Conservation (phyloP, 2,113 vertebrate genomes). For the Oxyruncus cristatus region DNA sequence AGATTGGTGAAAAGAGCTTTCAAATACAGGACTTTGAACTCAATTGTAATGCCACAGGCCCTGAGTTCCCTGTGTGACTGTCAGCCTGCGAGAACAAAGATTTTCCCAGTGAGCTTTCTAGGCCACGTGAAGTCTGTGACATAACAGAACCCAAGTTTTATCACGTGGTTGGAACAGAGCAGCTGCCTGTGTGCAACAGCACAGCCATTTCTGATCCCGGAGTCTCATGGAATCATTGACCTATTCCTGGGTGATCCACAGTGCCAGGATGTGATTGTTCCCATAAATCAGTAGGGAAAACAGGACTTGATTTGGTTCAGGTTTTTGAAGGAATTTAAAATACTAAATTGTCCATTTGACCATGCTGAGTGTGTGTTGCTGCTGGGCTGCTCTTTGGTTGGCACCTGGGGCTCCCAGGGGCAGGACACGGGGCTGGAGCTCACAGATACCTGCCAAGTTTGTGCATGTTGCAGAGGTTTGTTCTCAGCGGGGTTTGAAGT, state of each 20-base stretch:
- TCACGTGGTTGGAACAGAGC: background rate
- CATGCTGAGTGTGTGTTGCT: background rate
- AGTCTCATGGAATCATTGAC: background rate
- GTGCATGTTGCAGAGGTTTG: conserved; percentile 26
- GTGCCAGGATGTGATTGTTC: background rate
- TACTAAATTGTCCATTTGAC: background rate
- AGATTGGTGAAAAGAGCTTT: background rate
- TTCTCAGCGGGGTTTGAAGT: conserved; percentile 16
- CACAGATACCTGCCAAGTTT: conserved; percentile 45
- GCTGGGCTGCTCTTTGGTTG: background rate
- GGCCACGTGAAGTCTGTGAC: background rate
- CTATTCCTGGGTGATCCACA: background rate
- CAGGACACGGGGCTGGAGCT: background rate
- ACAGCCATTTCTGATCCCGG: background rate
- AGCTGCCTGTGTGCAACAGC: background rate
- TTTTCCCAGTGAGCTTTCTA: background rate
- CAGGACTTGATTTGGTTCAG: background rate
- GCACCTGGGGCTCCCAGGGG: background rate
- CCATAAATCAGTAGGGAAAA: accelerated
- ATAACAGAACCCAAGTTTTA: background rate
- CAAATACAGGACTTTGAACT: background rate
- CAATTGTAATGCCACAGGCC: background rate
- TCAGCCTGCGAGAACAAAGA: background rate
- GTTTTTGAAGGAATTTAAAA: background rate
- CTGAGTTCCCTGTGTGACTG: background rate